Percentiles rank a stretch among this genome's conserved stretches.
These are phyloP conservation scores for Brachypterus glaber DNA, from an alignment of 2,888 invertebrate species.

Conservation along the genomic window DNA sequence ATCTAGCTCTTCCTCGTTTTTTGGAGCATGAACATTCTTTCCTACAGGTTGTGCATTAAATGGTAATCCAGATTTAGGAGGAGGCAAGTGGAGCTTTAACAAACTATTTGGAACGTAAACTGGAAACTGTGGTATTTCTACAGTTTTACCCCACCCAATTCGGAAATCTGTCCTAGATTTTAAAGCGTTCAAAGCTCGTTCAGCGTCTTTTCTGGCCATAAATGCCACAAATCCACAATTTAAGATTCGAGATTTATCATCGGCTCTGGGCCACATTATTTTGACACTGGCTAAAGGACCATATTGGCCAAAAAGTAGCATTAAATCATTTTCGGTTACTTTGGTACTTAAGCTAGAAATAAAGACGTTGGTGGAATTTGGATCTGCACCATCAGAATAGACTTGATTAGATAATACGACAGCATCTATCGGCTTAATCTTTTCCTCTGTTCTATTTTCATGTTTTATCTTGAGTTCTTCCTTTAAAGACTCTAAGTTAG, in stretches of 20 bases:
- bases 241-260: slow-evolving; percentile 81
- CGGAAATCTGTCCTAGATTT: slow-evolving; percentile 88
- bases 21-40: neutral
- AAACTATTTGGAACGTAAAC: slow-evolving; percentile 89
- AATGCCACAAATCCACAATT: slow-evolving; percentile 99
- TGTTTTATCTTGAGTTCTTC: slow-evolving; percentile 92
- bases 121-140: slow-evolving; percentile 88
- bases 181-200: slow-evolving; percentile 73
- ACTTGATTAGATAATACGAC: slow-evolving; percentile 26
- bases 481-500: slow-evolving; percentile 92
- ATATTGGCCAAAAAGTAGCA: slow-evolving; percentile 93
- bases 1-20: slow-evolving; percentile 10
- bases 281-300: slow-evolving; percentile 98
- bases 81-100: slow-evolving; percentile 70
- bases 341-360: slow-evolving; percentile 92
- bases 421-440: too few relatives aligned
- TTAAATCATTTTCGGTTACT: slow-evolving; percentile 88
- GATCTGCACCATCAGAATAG: slow-evolving; percentile 83
- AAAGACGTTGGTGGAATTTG: slow-evolving; percentile 94
- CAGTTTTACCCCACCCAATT: slow-evolving; percentile 95
- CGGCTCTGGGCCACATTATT: slow-evolving; percentile 99
- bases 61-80: slow-evolving; percentile 85
- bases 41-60: slow-evolving; percentile 88
- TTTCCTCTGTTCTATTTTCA: slow-evolving; percentile 73
- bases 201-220: slow-evolving; percentile 96